phyloP scores from a whole-genome alignment of 2,113 vertebrate genomes.

The Isichthys henryi region DNA sequence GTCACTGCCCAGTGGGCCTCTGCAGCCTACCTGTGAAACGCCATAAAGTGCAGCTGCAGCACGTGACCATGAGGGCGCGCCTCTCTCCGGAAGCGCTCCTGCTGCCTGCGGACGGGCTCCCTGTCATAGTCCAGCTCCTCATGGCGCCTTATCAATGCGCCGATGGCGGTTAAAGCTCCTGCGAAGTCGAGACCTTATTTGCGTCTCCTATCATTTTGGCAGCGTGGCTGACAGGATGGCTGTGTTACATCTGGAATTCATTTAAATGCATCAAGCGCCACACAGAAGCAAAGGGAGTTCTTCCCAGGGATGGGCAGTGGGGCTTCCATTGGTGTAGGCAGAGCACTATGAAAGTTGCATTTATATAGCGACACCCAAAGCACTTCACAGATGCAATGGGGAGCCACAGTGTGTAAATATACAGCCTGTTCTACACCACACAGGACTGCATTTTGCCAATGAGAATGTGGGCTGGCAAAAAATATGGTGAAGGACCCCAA shows the following conservation, averaged over 20 bases:
- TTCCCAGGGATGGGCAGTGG: neutral
- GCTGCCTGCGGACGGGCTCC: slow-evolving; percentile 43
- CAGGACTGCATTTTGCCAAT: neutral
- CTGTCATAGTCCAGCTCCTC: slow-evolving; percentile 50
- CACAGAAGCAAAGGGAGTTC: neutral
- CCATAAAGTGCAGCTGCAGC: slow-evolving; percentile 54
- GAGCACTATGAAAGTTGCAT: neutral
- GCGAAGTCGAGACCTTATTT: neutral
- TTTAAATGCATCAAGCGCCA: neutral
- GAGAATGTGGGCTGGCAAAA: neutral
- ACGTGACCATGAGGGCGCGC: slow-evolving; percentile 7
- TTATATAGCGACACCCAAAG: neutral
- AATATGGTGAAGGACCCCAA: neutral
- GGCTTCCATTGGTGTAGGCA: neutral
- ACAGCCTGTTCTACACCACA: neutral
- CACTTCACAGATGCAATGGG: neutral
- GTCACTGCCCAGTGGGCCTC: neutral
- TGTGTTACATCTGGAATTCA: neutral
- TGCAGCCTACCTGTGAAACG: slow-evolving; percentile 49
- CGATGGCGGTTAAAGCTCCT: slow-evolving; percentile 42
- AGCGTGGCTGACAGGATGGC: neutral
- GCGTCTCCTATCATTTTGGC: neutral
- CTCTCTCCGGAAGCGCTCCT: slow-evolving; percentile 43
- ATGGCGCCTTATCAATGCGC: slow-evolving; percentile 50
- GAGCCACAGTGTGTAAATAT: neutral